Evolutionary conservation across 2,113 vertebrate genomes (phyloP), one percentile per base, ranked within the genome.

Genomic region (Trogon surrucura): DNA sequence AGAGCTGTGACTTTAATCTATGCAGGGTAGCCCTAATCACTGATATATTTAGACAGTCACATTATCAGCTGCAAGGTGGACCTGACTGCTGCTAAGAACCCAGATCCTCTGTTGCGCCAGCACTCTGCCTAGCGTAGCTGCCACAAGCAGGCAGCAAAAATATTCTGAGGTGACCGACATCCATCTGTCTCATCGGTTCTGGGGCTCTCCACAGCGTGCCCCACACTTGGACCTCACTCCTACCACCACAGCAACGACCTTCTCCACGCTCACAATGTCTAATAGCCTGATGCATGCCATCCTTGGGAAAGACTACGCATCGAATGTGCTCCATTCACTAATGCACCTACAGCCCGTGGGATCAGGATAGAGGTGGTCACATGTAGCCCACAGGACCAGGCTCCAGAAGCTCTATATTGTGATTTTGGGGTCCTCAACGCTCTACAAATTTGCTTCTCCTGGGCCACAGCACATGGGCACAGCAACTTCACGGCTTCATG

Each of bases 1-100:
- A 86, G 72, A 96, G 82, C 85, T 93, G 91, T 90, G 88, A 90
- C 90, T 91, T 94, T 88, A 96, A 88, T 91, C 90, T 93, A 36
- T n/a, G 60, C 75, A 88, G 80, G 80, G 60, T 90, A 88, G 72
- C 72, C 67, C 72, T 94, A 92, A 94, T 95, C 92, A 86, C 57
- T 15, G 80, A 45, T 96, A 95, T 93, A 94, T 91, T 93, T 96
- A 97, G 93, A 62, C 82, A 56, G 62, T 23, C 61, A 74, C 67
- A 83, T 93, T 97, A 96, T 94, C 94, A 95, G 91, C 82, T 88
- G 89, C 73, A 75, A 86, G 75, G 69, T 67, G 34, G 72, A 89
- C 65, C 60, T 74, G 83, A 86, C 25, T 56, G 85, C 83, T 56
- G 72, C 67, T 71, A 71, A 74, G 47, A 82, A 45, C n/a, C 54